Conservation (phyloP, 2,797 vertebrate genomes). For the Tauraco hartlaubi region DNA sequence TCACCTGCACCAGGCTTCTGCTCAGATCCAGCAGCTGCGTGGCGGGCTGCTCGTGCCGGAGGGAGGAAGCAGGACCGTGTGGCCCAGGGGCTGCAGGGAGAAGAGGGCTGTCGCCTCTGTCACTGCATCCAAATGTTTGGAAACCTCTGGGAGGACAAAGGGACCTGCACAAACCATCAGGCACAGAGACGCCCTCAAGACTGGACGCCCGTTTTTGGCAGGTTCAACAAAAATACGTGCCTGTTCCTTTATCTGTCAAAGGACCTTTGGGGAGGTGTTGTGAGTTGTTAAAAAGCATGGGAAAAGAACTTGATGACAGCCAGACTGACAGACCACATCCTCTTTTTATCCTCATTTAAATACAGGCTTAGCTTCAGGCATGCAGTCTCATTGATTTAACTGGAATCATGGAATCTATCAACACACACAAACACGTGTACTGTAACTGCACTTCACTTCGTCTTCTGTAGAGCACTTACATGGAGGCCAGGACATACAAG, state of each 20-base stretch:
- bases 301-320: not conserved
- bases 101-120: not conserved
- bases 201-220: not conserved
- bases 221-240: not conserved
- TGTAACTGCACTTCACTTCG: not conserved
- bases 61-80: fast-evolving
- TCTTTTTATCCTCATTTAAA: not conserved
- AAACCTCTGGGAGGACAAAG: not conserved
- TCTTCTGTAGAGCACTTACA: not conserved
- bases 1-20: not conserved
- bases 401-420: not conserved
- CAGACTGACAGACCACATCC: not conserved
- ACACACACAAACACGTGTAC: no score
- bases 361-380: not conserved
- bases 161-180: not conserved
- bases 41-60: not conserved
- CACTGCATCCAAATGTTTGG: not conserved
- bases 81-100: not conserved
- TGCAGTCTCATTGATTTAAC: not conserved
- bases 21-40: not conserved
- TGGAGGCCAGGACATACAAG: not conserved
- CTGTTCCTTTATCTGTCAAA: not conserved
- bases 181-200: not conserved
- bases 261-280: not conserved
- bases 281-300: not conserved